Evolutionary conservation across 1,140 invertebrate species (phyloP).

Genomic region (Trachymyrmex septentrionalis): DNA sequence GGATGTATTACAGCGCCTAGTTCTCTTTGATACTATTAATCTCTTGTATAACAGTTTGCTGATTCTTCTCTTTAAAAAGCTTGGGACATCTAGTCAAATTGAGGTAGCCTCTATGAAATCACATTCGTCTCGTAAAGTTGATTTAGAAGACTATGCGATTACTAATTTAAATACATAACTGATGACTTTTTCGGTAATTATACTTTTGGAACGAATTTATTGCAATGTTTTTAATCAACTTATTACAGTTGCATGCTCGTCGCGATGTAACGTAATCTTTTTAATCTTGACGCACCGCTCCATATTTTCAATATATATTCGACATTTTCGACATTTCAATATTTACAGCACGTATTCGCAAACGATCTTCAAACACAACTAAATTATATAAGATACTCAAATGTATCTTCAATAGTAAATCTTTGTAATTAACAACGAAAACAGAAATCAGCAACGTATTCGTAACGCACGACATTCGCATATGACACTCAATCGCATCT

Average conservation of each 20-base stretch:
- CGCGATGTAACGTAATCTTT: background rate
- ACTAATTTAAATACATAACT: background rate
- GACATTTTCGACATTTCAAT: background rate
- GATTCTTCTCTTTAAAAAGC: background rate
- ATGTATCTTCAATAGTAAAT: background rate
- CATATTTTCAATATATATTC: background rate
- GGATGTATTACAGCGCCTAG: background rate
- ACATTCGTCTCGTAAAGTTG: background rate
- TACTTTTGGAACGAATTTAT: background rate
- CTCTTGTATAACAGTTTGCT: background rate
- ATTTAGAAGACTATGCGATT: background rate
- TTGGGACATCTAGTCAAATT: background rate
- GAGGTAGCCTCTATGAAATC: background rate
- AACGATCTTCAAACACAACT: background rate
- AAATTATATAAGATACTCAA: background rate
- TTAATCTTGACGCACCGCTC: background rate
- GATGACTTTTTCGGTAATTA: background rate
- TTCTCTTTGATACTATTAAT: background rate
- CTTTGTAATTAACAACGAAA: background rate
- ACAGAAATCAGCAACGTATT: background rate
- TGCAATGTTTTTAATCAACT: background rate
- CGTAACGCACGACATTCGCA: background rate
- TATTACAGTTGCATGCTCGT: background rate
- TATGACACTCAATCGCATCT: background rate
- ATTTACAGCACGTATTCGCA: background rate